These are phyloP conservation scores for Astreopora myriophthalma DNA, from an alignment of 64 coral and sea anemone species.

Conservation along the genomic window DNA sequence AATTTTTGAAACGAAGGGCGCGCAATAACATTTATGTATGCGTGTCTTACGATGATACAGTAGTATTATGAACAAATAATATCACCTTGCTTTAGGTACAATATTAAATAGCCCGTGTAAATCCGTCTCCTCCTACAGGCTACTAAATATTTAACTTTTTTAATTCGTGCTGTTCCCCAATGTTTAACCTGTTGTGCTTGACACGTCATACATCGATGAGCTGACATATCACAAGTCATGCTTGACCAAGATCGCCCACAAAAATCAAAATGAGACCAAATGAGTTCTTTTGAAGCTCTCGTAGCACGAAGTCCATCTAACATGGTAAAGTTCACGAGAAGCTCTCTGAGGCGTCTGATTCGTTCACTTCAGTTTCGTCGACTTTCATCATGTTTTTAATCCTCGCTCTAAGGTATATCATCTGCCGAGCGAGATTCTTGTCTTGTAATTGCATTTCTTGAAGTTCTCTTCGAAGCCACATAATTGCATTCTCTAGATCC, in stretches of 20 bases:
- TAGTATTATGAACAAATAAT: too few species aligned
- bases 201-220: background rate
- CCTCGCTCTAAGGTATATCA: constrained; percentile 18
- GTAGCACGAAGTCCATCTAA: too few species aligned
- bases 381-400: constrained; percentile 38
- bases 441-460: constrained; percentile 48
- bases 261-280: background rate
- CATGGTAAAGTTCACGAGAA: background rate
- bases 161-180: too few species aligned
- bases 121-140: too few species aligned
- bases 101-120: too few species aligned
- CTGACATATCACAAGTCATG: background rate
- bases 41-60: too few species aligned
- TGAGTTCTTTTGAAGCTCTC: too few species aligned
- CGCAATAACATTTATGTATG: too few species aligned
- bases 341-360: background rate
- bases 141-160: too few species aligned
- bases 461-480: constrained; percentile 27
- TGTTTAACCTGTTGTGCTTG: too few species aligned
- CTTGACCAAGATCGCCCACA: background rate
- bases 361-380: constrained; percentile 16
- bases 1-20: too few species aligned
- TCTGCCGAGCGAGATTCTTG: constrained; percentile 22
- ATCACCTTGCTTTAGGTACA: too few species aligned
- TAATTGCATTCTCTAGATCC: constrained; percentile 22